Evolutionary conservation across 2,888 invertebrate genomes (phyloP).

Genomic region (Eutolmus rufibarbis): DNA sequence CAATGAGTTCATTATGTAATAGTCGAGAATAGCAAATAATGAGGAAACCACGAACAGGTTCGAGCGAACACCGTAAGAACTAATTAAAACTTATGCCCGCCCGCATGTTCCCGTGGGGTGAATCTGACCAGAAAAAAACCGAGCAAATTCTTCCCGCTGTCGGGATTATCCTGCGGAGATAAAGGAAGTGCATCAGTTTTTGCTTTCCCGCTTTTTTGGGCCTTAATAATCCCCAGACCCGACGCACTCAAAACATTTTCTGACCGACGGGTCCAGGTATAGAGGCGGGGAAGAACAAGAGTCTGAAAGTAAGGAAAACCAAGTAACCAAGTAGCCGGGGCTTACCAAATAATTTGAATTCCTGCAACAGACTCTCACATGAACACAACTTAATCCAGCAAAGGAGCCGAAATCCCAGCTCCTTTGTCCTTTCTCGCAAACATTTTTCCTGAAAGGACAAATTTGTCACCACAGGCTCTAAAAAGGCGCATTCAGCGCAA

Average conservation of each 20-base stretch:
- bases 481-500: not conserved
- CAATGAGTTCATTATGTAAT: not conserved
- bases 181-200: not conserved
- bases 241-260: not conserved
- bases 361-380: not conserved
- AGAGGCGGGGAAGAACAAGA: not conserved
- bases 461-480: slow-evolving; percentile 35
- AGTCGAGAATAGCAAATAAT: not conserved
- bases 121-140: not conserved
- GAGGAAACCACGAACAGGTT: not conserved
- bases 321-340: not conserved
- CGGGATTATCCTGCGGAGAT: slow-evolving; percentile 15
- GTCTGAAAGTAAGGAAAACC: not conserved
- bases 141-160: not conserved
- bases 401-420: slow-evolving; percentile 2
- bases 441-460: slow-evolving; percentile 15
- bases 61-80: not conserved
- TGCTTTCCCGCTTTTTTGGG: not conserved
- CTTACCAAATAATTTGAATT: slow-evolving; percentile 24
- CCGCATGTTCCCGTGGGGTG: not conserved
- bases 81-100: not conserved
- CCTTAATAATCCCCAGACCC: slow-evolving; percentile 10
- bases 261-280: not conserved
- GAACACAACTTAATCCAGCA: slow-evolving; percentile 22
- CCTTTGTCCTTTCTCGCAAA: not conserved